Evolutionary conservation across 2,113 vertebrate species (phyloP).

Genomic region (Acanthochromis polyacanthus): DNA sequence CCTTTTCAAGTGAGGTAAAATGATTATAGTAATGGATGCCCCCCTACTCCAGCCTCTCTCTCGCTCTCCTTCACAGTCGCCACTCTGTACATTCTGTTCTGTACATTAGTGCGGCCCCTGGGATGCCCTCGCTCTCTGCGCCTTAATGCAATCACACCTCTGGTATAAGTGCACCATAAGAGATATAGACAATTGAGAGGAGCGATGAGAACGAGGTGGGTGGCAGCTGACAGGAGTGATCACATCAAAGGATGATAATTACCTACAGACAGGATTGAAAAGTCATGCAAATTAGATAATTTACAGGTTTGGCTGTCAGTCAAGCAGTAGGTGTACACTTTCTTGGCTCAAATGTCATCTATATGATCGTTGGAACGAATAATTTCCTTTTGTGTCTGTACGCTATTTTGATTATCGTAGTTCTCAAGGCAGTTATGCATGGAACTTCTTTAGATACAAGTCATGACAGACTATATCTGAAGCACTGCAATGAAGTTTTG

Average conservation of each 20-base stretch:
- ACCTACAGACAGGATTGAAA: conserved; percentile 32
- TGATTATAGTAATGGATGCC: conserved; percentile 78
- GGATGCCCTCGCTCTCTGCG: conserved; percentile 53
- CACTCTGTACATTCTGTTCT: conserved; percentile 71
- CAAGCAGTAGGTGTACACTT: neutral
- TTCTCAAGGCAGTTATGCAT: neutral
- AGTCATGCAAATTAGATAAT: conserved; percentile 58
- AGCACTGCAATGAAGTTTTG: too few species aligned
- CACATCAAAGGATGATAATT: conserved; percentile 59
- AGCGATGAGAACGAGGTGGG: conserved; percentile 46
- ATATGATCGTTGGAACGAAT: neutral
- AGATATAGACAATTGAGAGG: conserved; percentile 19
- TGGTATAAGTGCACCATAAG: conserved; percentile 52
- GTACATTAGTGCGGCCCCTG: conserved; percentile 71
- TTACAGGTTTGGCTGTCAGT: conserved; percentile 44
- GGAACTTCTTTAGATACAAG: too few species aligned
- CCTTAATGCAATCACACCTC: conserved; percentile 76
- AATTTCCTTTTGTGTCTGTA: conserved; percentile 13
- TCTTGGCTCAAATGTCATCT: conserved; percentile 20
- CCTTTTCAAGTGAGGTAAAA: conserved; percentile 73
- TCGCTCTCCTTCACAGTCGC: conserved; percentile 50
- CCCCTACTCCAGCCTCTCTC: conserved; percentile 45
- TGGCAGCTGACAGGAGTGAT: conserved; percentile 56
- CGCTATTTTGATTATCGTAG: neutral
- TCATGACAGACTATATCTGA: neutral